Conservation (phyloP, 2,888 invertebrate genomes). For the Polyommatus icarus region DNA sequence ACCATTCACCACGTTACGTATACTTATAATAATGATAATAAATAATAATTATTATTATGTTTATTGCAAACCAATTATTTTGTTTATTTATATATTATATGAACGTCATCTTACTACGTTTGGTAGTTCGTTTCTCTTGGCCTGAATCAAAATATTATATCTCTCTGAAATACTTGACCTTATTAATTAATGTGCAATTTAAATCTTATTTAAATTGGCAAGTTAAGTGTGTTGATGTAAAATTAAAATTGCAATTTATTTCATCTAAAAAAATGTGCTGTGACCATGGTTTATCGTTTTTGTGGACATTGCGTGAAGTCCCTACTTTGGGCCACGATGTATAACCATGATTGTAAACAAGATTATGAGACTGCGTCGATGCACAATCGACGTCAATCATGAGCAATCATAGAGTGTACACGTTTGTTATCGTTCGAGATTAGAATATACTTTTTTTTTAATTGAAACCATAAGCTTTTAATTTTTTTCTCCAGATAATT, state of each 20-base stretch:
- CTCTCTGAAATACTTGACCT: not conserved
- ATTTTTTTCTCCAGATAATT: not conserved
- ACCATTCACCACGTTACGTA: not conserved
- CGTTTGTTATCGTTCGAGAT: no score
- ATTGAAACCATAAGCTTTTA: not conserved
- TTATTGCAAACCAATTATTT: not conserved
- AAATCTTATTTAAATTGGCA: not conserved
- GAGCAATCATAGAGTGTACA: not conserved
- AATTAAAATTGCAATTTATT: conserved; percentile 13
- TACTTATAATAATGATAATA: no score
- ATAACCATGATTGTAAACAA: not conserved
- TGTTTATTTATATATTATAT: not conserved
- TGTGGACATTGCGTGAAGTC: not conserved
- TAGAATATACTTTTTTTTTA: not conserved
- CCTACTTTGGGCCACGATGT: not conserved
- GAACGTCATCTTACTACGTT: not conserved
- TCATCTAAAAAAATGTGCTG: not conserved
- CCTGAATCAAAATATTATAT: not conserved
- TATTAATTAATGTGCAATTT: not conserved
- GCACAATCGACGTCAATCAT: not conserved
- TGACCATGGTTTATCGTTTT: not conserved
- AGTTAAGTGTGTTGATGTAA: not conserved
- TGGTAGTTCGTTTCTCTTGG: not conserved
- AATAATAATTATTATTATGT: no score
- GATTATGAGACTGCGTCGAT: not conserved